Conservation (phyloP, 2,113 vertebrate species). For the Rhadina sibilatrix region DNA sequence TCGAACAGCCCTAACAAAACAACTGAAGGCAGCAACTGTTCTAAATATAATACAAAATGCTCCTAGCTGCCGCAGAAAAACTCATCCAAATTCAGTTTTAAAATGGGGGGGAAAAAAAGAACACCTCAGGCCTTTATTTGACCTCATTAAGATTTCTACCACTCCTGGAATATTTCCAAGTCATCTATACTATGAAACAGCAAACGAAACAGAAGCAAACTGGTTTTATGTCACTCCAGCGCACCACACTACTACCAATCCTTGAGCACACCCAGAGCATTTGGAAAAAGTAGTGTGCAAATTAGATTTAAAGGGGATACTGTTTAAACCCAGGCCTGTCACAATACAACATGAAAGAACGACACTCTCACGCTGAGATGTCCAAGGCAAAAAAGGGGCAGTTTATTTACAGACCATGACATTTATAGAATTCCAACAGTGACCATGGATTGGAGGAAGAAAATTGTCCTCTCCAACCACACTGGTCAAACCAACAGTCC, state of each 20-base stretch:
- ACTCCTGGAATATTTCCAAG: neutral
- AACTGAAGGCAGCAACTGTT: neutral
- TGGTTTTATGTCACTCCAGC: neutral
- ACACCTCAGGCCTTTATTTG: neutral
- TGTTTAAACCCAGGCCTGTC: neutral
- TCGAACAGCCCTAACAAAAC: neutral
- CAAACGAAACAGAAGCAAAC: neutral
- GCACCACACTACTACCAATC: too few species aligned
- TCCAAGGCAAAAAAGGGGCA: too few species aligned
- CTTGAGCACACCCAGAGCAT: neutral
- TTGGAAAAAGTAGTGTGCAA: neutral
- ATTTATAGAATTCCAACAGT: too few species aligned
- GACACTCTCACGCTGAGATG: too few species aligned
- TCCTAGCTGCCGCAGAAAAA: neutral
- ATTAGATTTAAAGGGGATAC: neutral
- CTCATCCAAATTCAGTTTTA: neutral
- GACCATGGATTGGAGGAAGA: too few species aligned
- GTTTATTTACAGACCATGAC: too few species aligned
- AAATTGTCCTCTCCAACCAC: too few species aligned
- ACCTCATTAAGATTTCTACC: neutral
- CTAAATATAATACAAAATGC: neutral
- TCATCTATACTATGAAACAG: neutral
- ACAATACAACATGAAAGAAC: too few species aligned
- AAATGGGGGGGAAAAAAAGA: neutral
- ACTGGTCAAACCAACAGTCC: too few species aligned